Percentiles rank a stretch among this genome's conserved stretches.
These are phyloP conservation scores for Argyresthia albistria DNA, from an alignment of 2,888 invertebrate genomes.

Conservation along the genomic window DNA sequence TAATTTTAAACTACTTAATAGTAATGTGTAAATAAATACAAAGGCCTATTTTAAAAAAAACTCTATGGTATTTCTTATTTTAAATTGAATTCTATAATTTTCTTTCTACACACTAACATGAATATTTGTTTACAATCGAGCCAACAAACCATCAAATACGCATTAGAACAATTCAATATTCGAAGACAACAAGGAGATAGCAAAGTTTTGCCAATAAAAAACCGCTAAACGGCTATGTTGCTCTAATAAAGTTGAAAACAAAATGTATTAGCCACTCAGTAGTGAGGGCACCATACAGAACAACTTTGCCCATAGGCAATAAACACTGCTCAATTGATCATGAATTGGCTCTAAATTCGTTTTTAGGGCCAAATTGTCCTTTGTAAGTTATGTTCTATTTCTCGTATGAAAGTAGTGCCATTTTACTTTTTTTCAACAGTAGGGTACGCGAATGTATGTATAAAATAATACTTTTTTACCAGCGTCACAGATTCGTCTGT, in stretches of 20 bases:
- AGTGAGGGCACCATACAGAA: conserved; percentile 13
- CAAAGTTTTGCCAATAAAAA: conserved; percentile 50
- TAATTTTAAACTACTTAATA: background rate
- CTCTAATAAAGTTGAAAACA: conserved; percentile 25
- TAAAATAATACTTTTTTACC: too few relatives aligned
- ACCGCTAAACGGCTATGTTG: conserved; percentile 38
- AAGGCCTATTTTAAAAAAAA: too few relatives aligned
- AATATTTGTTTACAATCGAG: too few relatives aligned
- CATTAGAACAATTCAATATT: background rate
- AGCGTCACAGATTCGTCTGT: too few relatives aligned
- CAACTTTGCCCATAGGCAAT: conserved; percentile 38
- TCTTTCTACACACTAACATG: too few relatives aligned
- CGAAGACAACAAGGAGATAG: conserved; percentile 17
- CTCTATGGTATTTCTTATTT: too few relatives aligned
- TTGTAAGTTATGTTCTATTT: background rate
- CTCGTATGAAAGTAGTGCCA: too few relatives aligned
- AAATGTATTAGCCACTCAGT: conserved; percentile 31
- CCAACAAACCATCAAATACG: background rate
- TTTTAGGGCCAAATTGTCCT: background rate
- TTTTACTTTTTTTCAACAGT: too few relatives aligned
- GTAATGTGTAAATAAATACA: too few relatives aligned
- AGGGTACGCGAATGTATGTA: too few relatives aligned
- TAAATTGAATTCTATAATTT: too few relatives aligned
- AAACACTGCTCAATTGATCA: conserved; percentile 32
- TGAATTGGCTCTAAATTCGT: conserved; percentile 17